Conservation (phyloP, 2,113 vertebrate species). For the Marcusenius ussheri region DNA sequence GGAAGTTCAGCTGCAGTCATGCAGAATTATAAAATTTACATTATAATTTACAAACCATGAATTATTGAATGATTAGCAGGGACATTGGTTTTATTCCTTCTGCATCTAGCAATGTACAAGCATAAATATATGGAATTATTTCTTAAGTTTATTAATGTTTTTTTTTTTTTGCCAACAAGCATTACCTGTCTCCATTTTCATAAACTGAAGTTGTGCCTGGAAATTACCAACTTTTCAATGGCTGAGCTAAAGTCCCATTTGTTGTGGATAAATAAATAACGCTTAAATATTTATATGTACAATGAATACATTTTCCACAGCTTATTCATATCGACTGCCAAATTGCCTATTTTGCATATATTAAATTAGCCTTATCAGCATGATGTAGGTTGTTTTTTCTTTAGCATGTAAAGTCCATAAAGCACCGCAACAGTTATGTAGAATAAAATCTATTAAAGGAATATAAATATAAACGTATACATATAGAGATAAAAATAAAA, state of each 20-base stretch:
- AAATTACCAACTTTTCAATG: background rate
- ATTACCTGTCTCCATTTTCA: background rate
- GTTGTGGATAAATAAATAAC: background rate
- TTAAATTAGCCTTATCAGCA: slow-evolving; percentile 2
- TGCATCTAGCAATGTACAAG: background rate
- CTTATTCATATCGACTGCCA: background rate
- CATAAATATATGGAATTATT: background rate
- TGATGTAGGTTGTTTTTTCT: background rate
- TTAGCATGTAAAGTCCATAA: background rate
- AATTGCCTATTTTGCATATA: background rate
- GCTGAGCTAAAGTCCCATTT: background rate
- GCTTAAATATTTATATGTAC: background rate
- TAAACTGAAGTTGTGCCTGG: background rate
- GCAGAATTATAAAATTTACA: background rate
- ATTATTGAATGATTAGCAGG: background rate
- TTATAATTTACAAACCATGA: background rate
- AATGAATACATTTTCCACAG: background rate
- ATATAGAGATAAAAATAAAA: background rate
- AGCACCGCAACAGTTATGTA: background rate
- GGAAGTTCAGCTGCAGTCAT: background rate
- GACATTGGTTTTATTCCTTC: background rate
- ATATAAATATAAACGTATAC: background rate
- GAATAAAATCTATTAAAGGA: background rate
- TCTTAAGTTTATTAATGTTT: background rate
- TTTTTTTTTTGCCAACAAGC: background rate